Conservation (phyloP, 30 jellyfish, hydroid and myxozoan species). For the Aurelia sp. region DNA sequence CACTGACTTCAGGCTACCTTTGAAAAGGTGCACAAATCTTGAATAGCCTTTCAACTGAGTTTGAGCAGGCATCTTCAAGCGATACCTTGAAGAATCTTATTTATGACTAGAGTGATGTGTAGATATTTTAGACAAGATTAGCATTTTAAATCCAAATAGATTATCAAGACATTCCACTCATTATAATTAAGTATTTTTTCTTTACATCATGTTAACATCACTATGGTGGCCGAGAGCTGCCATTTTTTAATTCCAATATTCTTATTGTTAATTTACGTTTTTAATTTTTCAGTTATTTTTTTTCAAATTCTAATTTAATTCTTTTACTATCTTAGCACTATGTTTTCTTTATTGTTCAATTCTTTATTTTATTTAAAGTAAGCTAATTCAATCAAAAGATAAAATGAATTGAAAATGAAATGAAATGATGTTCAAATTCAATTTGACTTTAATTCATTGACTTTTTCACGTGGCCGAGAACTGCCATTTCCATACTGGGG, state of each 20-base stretch:
- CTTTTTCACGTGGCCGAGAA: constrained; percentile 28
- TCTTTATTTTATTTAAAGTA: no score
- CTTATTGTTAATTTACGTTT: neutral
- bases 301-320: neutral
- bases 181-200: no score
- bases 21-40: no score
- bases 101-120: no score
- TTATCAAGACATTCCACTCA: no score
- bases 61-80: no score
- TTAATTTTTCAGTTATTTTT: neutral
- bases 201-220: no score
- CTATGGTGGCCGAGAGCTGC: constrained; percentile 66
- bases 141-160: no score
- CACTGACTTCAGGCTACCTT: no score
- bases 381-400: neutral
- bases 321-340: neutral
- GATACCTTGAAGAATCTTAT: no score
- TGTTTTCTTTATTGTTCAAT: neutral
- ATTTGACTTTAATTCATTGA: neutral
- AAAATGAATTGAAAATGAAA: neutral
- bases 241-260: neutral
- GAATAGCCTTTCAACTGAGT: no score
- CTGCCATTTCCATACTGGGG: constrained; percentile 41
- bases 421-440: constrained; percentile 16
- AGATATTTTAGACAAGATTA: no score